These are phyloP conservation scores for Phrynocephalus versicolor DNA, from an alignment of 2,113 vertebrate species.

Conservation along the genomic window DNA sequence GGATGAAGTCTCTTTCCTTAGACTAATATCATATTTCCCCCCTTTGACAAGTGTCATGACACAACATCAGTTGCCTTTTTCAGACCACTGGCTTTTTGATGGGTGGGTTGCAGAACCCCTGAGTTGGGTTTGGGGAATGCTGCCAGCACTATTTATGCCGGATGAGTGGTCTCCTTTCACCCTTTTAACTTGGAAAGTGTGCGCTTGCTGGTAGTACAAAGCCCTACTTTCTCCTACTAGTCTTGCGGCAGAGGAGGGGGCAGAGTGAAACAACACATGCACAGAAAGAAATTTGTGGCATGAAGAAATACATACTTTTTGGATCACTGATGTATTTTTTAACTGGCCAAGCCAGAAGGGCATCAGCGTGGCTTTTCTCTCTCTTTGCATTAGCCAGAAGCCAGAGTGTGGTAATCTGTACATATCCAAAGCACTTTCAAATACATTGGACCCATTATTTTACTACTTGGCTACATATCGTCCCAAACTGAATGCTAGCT, in stretches of 20 bases:
- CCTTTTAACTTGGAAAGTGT: not conserved
- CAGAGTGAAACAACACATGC: not conserved
- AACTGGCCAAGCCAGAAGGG: no score
- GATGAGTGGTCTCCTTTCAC: not conserved
- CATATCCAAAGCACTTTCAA: not conserved
- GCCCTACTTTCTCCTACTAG: not conserved
- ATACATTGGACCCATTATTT: not conserved
- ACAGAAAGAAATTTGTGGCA: not conserved
- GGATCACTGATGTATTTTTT: no score
- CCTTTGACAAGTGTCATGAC: accelerated
- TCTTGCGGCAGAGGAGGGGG: not conserved
- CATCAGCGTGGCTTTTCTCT: not conserved
- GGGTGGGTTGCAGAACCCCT: not conserved
- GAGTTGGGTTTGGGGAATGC: not conserved
- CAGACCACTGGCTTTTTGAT: not conserved
- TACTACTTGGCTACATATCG: not conserved
- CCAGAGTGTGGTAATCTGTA: not conserved
- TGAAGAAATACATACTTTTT: not conserved
- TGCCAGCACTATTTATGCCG: not conserved
- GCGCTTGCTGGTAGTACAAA: not conserved
- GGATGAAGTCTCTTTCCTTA: not conserved
- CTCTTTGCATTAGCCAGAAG: not conserved
- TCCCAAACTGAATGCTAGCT: not conserved
- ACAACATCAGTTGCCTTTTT: accelerated
- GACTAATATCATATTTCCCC: not conserved